Base-by-base conservation (phyloP, 1,140 invertebrate species). In the Babylonia areolata region DNA sequence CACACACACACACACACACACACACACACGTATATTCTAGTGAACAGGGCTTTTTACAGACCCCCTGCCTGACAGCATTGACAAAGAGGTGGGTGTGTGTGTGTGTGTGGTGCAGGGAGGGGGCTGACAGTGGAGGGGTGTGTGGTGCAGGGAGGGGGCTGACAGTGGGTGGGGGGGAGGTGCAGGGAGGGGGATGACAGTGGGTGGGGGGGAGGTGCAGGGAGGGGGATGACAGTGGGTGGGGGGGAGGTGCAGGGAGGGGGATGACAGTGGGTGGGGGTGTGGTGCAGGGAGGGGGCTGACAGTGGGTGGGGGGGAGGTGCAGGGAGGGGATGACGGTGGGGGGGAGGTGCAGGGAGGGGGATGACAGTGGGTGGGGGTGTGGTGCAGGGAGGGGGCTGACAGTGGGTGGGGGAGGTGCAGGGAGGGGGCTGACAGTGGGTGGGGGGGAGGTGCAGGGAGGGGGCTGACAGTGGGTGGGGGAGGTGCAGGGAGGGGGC, bases 371-470 rank as follows among this genome's bases (percentile, higher is more conserved):
- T n/a, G n/a, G n/a, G n/a, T n/a, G n/a, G n/a, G n/a, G n/a, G 39
- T 79, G 35, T 40, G 5, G 73, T 20, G 28, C 64, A 84, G 81
- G n/a, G 81, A 84, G 31, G 81, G 81, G 37, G 81, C 64, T n/a
- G n/a, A n/a, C n/a, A n/a, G n/a, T n/a, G n/a, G n/a, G n/a, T n/a
- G n/a, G n/a, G 39, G 42, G 35, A 20, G 5, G 73, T 20, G 28
- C 64, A 84, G 81, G n/a, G 81, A 84, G 31, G 81, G 81, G 37
- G 81, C 64, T n/a, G n/a, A n/a, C n/a, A n/a, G n/a, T n/a, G n/a
- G n/a, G n/a, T n/a, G n/a, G n/a, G 3, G n/a, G 0, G 64, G 73
- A 64, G 23, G 81, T 73, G 39, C 81, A 73, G n/a, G 81, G 58
- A 37, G 81, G 81, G 0, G 3, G 2, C 3, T 84, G 81, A n/a